Conservation (phyloP, 1,140 invertebrate species). For the Diorhabda sublineata region DNA sequence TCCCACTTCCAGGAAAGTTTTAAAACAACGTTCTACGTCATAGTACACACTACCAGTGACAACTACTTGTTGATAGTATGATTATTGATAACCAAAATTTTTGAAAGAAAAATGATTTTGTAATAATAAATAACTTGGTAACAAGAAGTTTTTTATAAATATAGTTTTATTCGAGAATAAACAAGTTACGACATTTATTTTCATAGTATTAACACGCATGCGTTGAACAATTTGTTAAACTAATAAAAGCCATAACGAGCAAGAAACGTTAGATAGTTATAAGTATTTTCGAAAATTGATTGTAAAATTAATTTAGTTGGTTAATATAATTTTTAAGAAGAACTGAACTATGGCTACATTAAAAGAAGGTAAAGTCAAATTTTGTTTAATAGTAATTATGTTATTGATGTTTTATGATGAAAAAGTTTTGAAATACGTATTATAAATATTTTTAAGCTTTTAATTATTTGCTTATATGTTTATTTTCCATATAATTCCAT, state of each 20-base stretch:
- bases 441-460: too few species aligned
- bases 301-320: not conserved
- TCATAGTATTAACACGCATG: not conserved
- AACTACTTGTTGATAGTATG: not conserved
- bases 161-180: not conserved
- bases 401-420: too few species aligned
- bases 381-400: too few species aligned
- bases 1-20: slow-evolving; percentile 1
- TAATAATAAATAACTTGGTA: not conserved
- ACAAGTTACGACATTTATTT: not conserved
- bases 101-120: not conserved
- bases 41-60: not conserved
- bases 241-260: not conserved
- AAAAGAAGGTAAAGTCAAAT: not conserved
- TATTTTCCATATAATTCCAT: too few species aligned
- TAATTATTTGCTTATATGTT: too few species aligned
- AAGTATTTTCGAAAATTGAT: not conserved
- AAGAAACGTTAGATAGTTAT: not conserved
- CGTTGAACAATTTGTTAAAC: not conserved
- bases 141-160: not conserved
- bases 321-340: not conserved
- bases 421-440: too few species aligned
- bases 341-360: not conserved
- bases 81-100: not conserved
- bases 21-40: not conserved